phyloP scores from a whole-genome alignment of 1,140 invertebrate genomes.

The Metopolophium dirhodum region DNA sequence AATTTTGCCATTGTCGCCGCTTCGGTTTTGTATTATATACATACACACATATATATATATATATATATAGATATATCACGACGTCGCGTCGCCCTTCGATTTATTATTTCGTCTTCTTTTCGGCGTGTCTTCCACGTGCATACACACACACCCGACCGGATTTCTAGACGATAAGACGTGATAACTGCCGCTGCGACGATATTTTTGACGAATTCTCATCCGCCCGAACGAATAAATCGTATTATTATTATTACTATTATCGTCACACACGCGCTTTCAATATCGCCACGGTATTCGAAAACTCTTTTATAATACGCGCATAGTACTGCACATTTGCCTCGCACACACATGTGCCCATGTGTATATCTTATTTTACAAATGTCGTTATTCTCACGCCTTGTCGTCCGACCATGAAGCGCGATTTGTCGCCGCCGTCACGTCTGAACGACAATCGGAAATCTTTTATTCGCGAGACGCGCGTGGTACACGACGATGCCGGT shows the following conservation, averaged over 20 bases:
- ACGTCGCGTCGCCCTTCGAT: background rate
- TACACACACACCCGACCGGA: background rate
- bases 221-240: background rate
- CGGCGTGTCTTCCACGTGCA: background rate
- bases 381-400: background rate
- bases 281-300: background rate
- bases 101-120: background rate
- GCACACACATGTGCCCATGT: background rate
- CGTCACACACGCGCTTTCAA: background rate
- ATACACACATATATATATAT: background rate
- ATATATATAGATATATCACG: background rate
- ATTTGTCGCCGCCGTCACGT: background rate
- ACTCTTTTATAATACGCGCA: background rate
- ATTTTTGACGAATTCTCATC: background rate
- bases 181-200: background rate
- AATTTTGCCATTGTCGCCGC: background rate
- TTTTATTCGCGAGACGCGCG: background rate
- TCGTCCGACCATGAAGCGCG: background rate
- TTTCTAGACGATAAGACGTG: background rate
- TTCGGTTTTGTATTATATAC: background rate
- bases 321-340: background rate
- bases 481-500: background rate
- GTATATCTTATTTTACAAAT: background rate
- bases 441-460: background rate
- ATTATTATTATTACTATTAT: no score